Base-by-base conservation (phyloP, 1,140 invertebrate species). In the Drosophila paulistorum region DNA sequence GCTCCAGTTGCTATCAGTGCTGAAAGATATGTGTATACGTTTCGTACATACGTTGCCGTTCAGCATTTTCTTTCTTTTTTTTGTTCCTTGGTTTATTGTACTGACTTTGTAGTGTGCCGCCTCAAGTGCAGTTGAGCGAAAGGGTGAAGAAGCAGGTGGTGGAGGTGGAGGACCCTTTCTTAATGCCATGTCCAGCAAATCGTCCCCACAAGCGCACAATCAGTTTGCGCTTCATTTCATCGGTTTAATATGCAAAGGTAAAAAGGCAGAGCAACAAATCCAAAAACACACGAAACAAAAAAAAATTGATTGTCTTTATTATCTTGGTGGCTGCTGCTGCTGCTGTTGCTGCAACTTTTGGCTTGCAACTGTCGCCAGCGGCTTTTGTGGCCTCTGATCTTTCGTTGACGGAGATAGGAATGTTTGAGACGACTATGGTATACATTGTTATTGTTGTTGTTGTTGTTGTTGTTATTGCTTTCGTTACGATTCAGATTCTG, bases 151-250 rank as follows among this genome's bases (percentile, higher is more conserved):
- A 75, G 73, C 58, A 58, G 67, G 68, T 75, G 71, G 57, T 57
- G 33, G 45, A 10, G 35, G 35, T 37, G 20, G 7, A 30, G 0
- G 39, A 42, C 39, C 48, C 61, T 58, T 60, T 35, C 68, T 77
- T 77, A 77, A 78, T 78, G 75, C 76, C 83, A 84, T 87, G 82
- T 87, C 75, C 68, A 65, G 66, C 73, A 73, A 81, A 82, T 87
- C 81, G 79, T 73, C 57, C 75, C 72, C 69, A 51, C 45, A 77
- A 67, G 68, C 68, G 63, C 72, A 68, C 72, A 77, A 82, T 75
- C 83, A 71, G 76, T 82, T 87, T 89, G 80, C 77, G 74, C 84
- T 78, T 84, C 77, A 89, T 72, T 87, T 83, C 81, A 89, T 79
- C 85, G 77, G 64, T 68, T 79, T 79, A 79, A 79, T 79, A 69